Conservation (phyloP, 2,888 invertebrate species). For the Drosophila cracens region DNA sequence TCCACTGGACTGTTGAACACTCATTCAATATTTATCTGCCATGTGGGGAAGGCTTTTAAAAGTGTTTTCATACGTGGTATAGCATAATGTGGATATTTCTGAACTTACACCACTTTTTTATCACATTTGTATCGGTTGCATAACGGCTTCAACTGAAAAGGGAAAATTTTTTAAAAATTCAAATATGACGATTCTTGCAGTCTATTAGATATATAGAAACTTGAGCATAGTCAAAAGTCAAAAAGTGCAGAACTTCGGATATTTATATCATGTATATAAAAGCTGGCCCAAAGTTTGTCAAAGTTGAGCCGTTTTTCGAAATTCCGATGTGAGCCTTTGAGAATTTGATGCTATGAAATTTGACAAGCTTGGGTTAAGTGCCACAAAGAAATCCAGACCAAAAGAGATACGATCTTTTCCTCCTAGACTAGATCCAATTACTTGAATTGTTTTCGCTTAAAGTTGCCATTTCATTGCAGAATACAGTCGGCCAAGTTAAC, state of each 20-base stretch:
- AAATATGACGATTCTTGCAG: too few relatives aligned
- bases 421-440: background rate
- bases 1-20: background rate
- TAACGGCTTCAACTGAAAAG: background rate
- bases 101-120: background rate
- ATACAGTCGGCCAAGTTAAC: background rate
- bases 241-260: background rate
- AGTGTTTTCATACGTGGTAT: background rate
- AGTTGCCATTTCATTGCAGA: background rate
- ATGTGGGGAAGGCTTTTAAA: background rate
- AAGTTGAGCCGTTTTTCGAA: background rate
- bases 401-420: too few relatives aligned
- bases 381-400: background rate
- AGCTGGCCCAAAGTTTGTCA: background rate
- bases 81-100: background rate
- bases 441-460: background rate
- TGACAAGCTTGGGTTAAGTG: background rate
- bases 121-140: slow-evolving; percentile 2
- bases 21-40: background rate
- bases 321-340: background rate
- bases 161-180: background rate
- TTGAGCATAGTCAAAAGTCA: background rate
- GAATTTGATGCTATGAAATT: background rate
- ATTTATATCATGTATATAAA: background rate
- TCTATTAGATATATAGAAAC: background rate